Evolutionary conservation across 2,797 vertebrate genomes (phyloP), one percentile per base, ranked within the genome.

Genomic region (Sandelia bainsii): DNA sequence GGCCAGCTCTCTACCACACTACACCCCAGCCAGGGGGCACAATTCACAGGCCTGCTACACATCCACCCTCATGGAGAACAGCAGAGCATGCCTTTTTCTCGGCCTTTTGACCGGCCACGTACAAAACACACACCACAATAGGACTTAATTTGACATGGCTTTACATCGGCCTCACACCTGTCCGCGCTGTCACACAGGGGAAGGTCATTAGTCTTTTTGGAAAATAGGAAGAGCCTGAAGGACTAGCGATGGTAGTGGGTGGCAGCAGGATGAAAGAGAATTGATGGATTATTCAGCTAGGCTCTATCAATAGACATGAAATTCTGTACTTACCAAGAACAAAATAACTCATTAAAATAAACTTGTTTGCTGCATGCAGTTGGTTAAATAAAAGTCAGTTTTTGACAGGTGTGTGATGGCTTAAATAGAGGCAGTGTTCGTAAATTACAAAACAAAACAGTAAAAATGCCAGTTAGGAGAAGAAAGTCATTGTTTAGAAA

Each of bases 191-290:
- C 77, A 22, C 50, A 10, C 68, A 62, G 71, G 81, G 80, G 89
- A 91, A 92, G 88, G 82, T 89, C 90, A 89, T 91, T 83, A 83
- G 86, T 90, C 87, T 86, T 81, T 86, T 73, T 82, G 80, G 90
- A 91, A 88, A 72, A 20, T 46, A 83, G 64, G 80, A 85, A 74
- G 72, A 82, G 68, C 83, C 71, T 6, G 32, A 67, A 84, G 73
- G 85, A 79, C 52, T 34, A 59, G 62, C 69, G 19, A 25, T 23
- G 13, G 66, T 52, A 20, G 69, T 69, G 44, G 62, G 72, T 65
- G 79, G 71, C 69, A 73, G 77, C 44, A 37, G 34, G 64, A 72
- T 42, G 67, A 71, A 77, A 68, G 77, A 71, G 37, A 74, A 77
- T 60, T 75, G 71, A 89, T 75, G 67, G 75, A 77, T 62, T 69